Conservation (phyloP, 2,888 invertebrate genomes). For the Strigamia transsilvanica region DNA sequence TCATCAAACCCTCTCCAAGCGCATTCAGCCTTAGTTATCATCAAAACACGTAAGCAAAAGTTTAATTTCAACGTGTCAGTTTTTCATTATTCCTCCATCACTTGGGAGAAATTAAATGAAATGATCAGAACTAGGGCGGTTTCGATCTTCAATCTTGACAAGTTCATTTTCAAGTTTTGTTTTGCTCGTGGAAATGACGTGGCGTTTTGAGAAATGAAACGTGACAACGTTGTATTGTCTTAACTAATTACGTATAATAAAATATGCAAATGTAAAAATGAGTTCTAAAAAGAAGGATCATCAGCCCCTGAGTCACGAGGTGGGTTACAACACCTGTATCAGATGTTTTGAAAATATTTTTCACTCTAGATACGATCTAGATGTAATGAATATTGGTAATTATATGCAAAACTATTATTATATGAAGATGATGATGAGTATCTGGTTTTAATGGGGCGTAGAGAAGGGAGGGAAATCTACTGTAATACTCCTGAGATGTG, state of each 20-base stretch:
- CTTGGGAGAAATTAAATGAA: too few relatives aligned
- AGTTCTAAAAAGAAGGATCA: not conserved
- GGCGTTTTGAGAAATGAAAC: too few relatives aligned
- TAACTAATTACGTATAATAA: too few relatives aligned
- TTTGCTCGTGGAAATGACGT: not conserved
- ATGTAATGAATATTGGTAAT: constrained; percentile 37
- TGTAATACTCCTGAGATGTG: not conserved
- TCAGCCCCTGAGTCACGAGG: constrained; percentile 33
- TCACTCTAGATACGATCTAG: constrained; percentile 17
- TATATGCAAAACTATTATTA: constrained; percentile 18
- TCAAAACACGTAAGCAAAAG: not conserved
- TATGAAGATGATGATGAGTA: not conserved
- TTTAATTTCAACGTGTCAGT: too few relatives aligned
- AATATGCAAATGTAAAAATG: not conserved
- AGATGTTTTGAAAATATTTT: constrained; percentile 34
- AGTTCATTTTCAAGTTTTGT: not conserved
- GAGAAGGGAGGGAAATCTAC: not conserved
- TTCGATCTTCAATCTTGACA: too few relatives aligned
- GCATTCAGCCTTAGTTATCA: not conserved
- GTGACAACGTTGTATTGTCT: too few relatives aligned
- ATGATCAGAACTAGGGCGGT: too few relatives aligned
- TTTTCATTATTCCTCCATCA: too few relatives aligned
- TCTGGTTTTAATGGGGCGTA: constrained; percentile 10
- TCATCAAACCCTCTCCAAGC: not conserved
- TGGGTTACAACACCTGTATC: constrained; percentile 23